Evolutionary conservation across 2,797 vertebrate species (phyloP), one percentile per base, ranked within the genome.

Genomic region (Sebastes cheni): DNA sequence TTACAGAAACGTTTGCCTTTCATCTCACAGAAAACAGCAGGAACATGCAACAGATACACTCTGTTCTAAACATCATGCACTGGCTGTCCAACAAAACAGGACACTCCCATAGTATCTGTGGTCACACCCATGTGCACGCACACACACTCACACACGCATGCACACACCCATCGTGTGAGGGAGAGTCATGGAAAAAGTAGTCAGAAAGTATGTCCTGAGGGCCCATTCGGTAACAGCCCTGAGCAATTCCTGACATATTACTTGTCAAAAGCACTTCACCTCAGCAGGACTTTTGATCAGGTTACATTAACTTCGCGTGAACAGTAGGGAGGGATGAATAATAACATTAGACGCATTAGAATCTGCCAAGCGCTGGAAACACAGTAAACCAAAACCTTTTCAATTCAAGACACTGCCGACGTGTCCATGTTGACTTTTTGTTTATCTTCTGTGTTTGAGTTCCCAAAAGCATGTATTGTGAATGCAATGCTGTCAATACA

Each of bases 181-280:
- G 18, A 30, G 4, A 81, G 59, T 79, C 67, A 67, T 36, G 85
- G 90, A 88, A 89, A 88, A 73, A 59, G 22, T 1, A 64, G 70
- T 90, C 83, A 87, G 30, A 84, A 67, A 75, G n/a, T 29, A n/a
- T 72, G 67, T 68, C 65, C 20, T 77, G 0, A 52, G 71, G 65
- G 60, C 59, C 9, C 23, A 25, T 46, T 77, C 27, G 75, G n/a
- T n/a, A 29, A 52, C 71, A 42, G 3, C 7, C 2, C 25, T 61
- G 13, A 61, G 56, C 13, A 7, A 20, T 29, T 55, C 14, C 6
- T 54, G 3, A 71, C 7, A 3, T 52, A 12, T 34, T 13, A 68
- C 20, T 46, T 54, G 23, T 46, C 4, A 61, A 13, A 59, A 29
- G 29, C 4, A 16, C 18, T 10, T 58, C 22, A 36, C 3, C 8